Percentiles rank a stretch among this genome's conserved stretches.
phyloP scores from a whole-genome alignment of 2,888 invertebrate genomes.

The Eledona agricola region DNA sequence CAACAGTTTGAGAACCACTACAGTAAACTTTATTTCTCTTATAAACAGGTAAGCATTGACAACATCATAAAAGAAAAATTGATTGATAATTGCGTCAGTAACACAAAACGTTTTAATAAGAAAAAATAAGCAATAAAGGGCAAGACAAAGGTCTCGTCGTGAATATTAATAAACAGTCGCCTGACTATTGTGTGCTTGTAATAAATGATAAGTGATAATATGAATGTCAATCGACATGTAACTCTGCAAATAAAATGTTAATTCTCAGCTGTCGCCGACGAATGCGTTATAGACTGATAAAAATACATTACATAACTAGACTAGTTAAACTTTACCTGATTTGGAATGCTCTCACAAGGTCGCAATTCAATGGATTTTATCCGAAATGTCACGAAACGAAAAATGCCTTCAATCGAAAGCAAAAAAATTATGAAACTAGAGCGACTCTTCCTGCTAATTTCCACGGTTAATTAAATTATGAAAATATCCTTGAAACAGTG shows the following conservation, averaged over 20 bases:
- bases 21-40: no score
- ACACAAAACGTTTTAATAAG: not conserved
- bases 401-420: not conserved
- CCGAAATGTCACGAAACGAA: no score
- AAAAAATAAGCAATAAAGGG: slow-evolving; percentile 9
- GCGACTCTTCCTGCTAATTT: slow-evolving; percentile 12
- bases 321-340: no score
- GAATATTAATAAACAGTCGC: slow-evolving; percentile 23
- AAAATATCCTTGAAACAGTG: slow-evolving; percentile 11
- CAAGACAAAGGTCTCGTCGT: slow-evolving; percentile 18
- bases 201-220: slow-evolving; percentile 19
- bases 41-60: no score
- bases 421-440: not conserved
- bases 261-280: slow-evolving; percentile 1
- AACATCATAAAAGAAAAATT: no score
- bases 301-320: not conserved
- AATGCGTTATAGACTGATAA: not conserved
- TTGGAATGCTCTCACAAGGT: no score
- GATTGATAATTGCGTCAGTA: not conserved
- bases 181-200: slow-evolving; percentile 24
- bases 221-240: slow-evolving; percentile 18
- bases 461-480: slow-evolving; percentile 20
- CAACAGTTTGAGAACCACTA: no score
- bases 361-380: no score
- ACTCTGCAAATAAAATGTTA: slow-evolving; percentile 4